A percentile compares a stretch with the other conserved stretches of the same genome.
Conservation (phyloP, 2,797 vertebrate species). For the Novumbra hubbsi region DNA sequence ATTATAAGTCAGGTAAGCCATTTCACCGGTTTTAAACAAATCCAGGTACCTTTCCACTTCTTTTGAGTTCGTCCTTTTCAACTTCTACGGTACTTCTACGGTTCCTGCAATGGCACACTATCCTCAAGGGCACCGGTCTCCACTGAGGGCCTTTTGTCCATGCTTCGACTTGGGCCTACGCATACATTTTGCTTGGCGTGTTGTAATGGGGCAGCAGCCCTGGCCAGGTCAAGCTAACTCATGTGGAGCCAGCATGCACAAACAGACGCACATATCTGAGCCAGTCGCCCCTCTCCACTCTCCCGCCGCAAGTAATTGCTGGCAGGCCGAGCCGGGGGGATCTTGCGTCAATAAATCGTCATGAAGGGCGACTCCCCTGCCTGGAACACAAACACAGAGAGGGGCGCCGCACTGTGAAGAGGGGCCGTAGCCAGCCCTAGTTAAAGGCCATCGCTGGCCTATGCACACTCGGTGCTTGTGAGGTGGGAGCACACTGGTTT, state of each 20-base stretch:
- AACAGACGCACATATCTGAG: not conserved
- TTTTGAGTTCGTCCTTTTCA: not conserved
- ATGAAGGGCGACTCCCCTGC: constrained; percentile 64
- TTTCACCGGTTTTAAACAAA: not conserved
- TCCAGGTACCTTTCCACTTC: not conserved
- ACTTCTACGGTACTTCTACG: not conserved
- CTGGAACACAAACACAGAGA: constrained; percentile 68
- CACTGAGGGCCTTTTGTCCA: constrained; percentile 49
- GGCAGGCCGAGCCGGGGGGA: constrained; percentile 58
- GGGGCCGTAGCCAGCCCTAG: constrained; percentile 55
- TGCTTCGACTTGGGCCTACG: constrained; percentile 64
- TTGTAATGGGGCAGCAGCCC: constrained; percentile 62
- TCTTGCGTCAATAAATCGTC: constrained; percentile 75
- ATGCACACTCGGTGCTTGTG: constrained; percentile 13
- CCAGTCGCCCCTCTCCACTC: constrained; percentile 36
- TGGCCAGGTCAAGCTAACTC: constrained; percentile 53
- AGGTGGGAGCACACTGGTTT: constrained; percentile 26
- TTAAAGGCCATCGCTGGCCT: constrained; percentile 52
- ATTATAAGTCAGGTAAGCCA: not conserved
- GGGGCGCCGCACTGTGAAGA: constrained; percentile 58
- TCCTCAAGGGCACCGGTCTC: not conserved
- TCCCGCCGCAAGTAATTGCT: constrained; percentile 65
- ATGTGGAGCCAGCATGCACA: constrained; percentile 2
- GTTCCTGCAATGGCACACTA: not conserved
- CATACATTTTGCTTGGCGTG: constrained; percentile 66